Conservation (phyloP, 1,140 invertebrate genomes). For the Acyrthosiphon pisum region DNA sequence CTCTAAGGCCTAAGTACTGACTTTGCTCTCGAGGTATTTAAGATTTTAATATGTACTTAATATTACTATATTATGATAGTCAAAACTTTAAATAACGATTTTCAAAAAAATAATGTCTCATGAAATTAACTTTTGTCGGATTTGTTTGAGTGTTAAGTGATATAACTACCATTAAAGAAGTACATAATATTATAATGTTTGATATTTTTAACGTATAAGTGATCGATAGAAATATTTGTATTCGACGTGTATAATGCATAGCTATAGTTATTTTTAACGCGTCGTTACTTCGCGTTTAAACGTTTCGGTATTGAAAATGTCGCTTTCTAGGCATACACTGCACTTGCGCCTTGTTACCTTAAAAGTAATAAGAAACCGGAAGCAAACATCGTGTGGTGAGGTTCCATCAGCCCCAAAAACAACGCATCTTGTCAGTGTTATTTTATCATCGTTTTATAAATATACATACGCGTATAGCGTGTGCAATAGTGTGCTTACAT, state of each 20-base stretch:
- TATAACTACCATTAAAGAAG: background rate
- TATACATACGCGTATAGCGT: background rate
- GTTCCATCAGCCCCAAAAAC: background rate
- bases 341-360: background rate
- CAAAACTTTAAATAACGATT: no score
- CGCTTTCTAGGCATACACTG: background rate
- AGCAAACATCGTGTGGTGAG: background rate
- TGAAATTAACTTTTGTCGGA: background rate
- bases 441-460: background rate
- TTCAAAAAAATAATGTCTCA: background rate
- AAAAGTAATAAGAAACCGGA: conserved; percentile 17
- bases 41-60: no score
- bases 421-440: background rate
- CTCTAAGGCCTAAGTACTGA: no score
- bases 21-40: no score
- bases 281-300: background rate
- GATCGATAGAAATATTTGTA: background rate
- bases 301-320: background rate
- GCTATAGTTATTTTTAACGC: background rate
- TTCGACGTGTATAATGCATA: background rate
- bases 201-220: background rate
- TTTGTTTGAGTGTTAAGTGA: background rate
- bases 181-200: no score
- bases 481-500: background rate
- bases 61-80: no score